Conservation (phyloP, 2,113 vertebrate genomes). For the Maccullochella peelii region DNA sequence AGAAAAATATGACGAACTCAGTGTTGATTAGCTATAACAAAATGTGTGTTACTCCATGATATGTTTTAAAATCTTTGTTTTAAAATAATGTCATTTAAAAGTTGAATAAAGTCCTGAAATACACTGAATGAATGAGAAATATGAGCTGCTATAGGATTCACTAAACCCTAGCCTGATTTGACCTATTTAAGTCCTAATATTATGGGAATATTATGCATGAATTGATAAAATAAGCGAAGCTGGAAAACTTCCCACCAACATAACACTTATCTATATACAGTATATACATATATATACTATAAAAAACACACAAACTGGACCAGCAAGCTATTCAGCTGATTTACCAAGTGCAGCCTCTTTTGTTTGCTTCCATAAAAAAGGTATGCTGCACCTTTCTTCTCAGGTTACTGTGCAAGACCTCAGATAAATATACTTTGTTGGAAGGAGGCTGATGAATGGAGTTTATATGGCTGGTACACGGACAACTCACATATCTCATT, state of each 20-base stretch:
- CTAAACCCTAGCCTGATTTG: background rate
- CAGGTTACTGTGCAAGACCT: background rate
- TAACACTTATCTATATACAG: background rate
- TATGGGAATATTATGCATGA: background rate
- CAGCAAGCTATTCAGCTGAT: background rate
- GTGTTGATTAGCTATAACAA: background rate
- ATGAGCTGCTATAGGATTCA: background rate
- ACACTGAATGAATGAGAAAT: background rate
- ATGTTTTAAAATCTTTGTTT: background rate
- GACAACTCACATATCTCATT: background rate
- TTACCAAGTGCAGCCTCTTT: background rate
- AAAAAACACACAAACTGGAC: background rate
- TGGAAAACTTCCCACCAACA: background rate
- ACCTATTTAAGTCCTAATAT: background rate
- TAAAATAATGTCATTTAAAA: background rate
- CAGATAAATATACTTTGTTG: background rate
- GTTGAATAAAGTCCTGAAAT: background rate
- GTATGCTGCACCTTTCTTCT: background rate
- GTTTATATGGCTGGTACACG: background rate
- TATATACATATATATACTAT: too few relatives aligned
- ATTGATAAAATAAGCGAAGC: background rate
- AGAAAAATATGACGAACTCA: background rate
- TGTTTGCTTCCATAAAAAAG: background rate
- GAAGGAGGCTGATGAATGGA: background rate
- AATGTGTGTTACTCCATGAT: background rate